Base-by-base conservation (phyloP, 1,140 invertebrate genomes). In the Microplitis mediator region DNA sequence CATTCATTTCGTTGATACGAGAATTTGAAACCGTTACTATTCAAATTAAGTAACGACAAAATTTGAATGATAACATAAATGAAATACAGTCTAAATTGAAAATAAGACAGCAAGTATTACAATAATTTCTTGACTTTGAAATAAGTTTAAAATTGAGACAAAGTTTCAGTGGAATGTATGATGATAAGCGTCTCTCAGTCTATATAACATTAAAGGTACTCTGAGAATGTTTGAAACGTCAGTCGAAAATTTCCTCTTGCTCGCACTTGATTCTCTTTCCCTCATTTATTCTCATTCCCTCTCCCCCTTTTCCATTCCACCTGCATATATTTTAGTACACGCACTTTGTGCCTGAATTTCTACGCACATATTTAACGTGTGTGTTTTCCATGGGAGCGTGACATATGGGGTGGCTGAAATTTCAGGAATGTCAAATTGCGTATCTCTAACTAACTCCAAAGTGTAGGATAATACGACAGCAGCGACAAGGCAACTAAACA, bases 391-490 rank as follows among this genome's bases (percentile, higher is more conserved):
- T 56, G 39, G 5, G 54, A 61, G 13, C 68, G n/a, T 70, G 36
- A 36, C 68, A 56, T 52, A 70, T 14, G 58, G 11, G 67, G 58
- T 52, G 60, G 45, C 51, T 14, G 68, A 70, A 56, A 70, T 70
- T 70, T 63, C 39, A 61, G 68, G 68, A 61, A 70, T 70, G 35
- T 70, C 45, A 52, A 70, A 60, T 65, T 65, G 63, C 45, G 63
- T 65, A 60, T 70, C 45, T 70, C 68, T 50, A 32, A 67, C 32
- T 32, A 36, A 61, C 23, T 60, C 14, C 14, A 31, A 71, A 56
- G 11, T 36, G 32, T 62, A 35, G 8, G 60, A 62, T 6, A 62
- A 14, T 34, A 39, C 5, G 32, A 39, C 4, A 31, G 11, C 32
- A 62, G 60, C 23, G 9, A 31, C n/a, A 62, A 39, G 13, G 9